A percentile compares a stretch with the other conserved stretches of the same genome.
Evolutionary conservation across 1,140 invertebrate genomes (phyloP).

Genomic region (Stenopsyche tienmushanensis): DNA sequence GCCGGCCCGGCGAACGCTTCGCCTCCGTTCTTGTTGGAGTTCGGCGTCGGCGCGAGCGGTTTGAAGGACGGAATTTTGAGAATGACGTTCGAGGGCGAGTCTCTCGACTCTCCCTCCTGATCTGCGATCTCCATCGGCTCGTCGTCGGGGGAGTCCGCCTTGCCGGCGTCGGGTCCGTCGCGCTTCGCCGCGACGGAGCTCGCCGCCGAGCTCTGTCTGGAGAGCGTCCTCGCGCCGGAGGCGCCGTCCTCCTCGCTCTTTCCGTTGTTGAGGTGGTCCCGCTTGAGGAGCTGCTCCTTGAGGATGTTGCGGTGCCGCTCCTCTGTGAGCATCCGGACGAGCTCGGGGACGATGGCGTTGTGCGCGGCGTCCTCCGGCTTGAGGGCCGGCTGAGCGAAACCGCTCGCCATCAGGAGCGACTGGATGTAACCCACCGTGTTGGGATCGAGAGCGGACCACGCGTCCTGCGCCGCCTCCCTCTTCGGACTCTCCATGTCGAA

Average conservation of each 20-base stretch:
- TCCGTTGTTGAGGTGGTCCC: conserved; percentile 45
- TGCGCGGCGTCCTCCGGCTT: conserved; percentile 42
- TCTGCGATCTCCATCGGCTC: conserved; percentile 44
- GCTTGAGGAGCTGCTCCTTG: conserved; percentile 44
- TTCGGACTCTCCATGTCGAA: conserved; percentile 38
- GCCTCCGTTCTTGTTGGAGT: conserved; percentile 63
- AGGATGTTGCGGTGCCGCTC: conserved; percentile 42
- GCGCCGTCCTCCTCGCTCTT: conserved; percentile 45
- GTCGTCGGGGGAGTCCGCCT: conserved; percentile 40
- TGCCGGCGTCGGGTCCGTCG: conserved; percentile 42
- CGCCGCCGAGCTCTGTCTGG: conserved; percentile 46
- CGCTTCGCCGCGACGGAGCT: conserved; percentile 46
- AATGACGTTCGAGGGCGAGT: conserved; percentile 67
- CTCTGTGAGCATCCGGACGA: conserved; percentile 60
- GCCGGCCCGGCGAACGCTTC: conserved; percentile 52
- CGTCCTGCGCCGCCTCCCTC: conserved; percentile 47
- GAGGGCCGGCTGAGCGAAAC: conserved; percentile 26
- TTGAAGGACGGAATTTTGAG: conserved; percentile 92
- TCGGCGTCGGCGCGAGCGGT: conserved; percentile 62
- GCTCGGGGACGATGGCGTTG: conserved; percentile 56
- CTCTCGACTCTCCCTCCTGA: conserved; percentile 45
- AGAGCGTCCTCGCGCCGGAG: conserved; percentile 40
- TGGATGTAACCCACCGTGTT: conserved; percentile 56
- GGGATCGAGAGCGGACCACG: conserved; percentile 56
- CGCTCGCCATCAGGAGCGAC: conserved; percentile 44